phyloP scores from a whole-genome alignment of 2,113 vertebrate species.

The Zosterops borbonicus region DNA sequence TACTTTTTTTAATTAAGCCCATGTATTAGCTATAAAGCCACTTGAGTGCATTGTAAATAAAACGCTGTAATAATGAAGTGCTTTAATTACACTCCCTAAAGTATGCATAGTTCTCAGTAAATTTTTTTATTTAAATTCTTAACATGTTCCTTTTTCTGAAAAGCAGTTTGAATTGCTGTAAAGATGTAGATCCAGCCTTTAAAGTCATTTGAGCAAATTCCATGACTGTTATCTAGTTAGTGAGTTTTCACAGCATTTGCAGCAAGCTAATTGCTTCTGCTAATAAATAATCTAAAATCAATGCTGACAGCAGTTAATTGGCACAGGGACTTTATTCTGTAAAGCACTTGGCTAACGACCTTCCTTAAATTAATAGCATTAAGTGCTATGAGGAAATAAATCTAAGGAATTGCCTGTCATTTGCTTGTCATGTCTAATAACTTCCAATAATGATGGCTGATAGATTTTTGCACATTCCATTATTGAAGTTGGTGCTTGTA shows the following conservation, averaged over 20 bases:
- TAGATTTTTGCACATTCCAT: slow-evolving; percentile 99
- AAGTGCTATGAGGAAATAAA: slow-evolving; percentile 94
- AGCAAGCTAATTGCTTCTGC: slow-evolving; percentile 85
- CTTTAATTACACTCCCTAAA: slow-evolving; percentile 70
- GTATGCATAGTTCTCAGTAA: slow-evolving; percentile 68
- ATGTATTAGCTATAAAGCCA: slow-evolving; percentile 73
- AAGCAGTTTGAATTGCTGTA: slow-evolving; percentile 61
- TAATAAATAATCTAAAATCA: slow-evolving; percentile 93
- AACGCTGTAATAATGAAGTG: slow-evolving; percentile 69
- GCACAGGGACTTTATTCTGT: slow-evolving; percentile 92
- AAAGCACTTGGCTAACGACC: slow-evolving; percentile 92
- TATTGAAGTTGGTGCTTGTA: slow-evolving; percentile 99
- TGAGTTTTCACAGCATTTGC: slow-evolving; percentile 81
- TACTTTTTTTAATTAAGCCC: slow-evolving; percentile 76
- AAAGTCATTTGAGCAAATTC: slow-evolving; percentile 79
- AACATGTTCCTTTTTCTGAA: slow-evolving; percentile 59
- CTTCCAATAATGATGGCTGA: slow-evolving; percentile 99
- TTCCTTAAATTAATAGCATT: slow-evolving; percentile 98
- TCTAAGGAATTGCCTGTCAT: slow-evolving; percentile 99
- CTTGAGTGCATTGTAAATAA: slow-evolving; percentile 76
- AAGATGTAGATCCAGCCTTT: slow-evolving; percentile 67
- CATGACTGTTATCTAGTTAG: slow-evolving; percentile 75
- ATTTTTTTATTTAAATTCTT: slow-evolving; percentile 73
- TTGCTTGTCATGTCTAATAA: slow-evolving; percentile 99
- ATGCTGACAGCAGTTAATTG: slow-evolving; percentile 91